These are phyloP conservation scores for Ia io DNA, from an alignment of 2,113 vertebrate genomes.

Conservation along the genomic window DNA sequence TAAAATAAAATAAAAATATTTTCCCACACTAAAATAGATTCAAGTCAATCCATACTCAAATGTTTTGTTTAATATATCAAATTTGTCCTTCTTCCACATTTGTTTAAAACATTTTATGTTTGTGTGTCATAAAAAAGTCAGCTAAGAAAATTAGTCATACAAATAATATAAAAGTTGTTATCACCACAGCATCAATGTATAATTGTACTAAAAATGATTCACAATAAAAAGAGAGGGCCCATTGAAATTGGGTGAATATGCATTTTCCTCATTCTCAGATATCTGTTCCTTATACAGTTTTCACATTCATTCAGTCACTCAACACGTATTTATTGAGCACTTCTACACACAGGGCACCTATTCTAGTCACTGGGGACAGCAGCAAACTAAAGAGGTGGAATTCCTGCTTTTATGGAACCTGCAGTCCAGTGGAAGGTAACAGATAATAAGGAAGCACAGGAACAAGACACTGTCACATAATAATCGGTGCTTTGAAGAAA, in stretches of 20 bases:
- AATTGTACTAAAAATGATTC: slow-evolving; percentile 46
- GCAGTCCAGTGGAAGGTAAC: neutral
- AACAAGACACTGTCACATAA: neutral
- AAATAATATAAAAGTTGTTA: slow-evolving; percentile 51
- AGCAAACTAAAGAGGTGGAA: neutral
- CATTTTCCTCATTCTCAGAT: neutral
- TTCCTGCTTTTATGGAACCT: neutral
- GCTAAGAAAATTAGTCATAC: slow-evolving; percentile 68
- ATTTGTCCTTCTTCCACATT: neutral
- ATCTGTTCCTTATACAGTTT: neutral
- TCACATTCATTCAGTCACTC: neutral
- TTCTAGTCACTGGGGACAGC: neutral
- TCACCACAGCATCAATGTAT: slow-evolving; percentile 7
- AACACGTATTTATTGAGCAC: neutral
- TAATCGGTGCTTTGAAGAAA: no score
- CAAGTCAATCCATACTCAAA: slow-evolving; percentile 37
- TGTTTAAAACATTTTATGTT: slow-evolving; percentile 40
- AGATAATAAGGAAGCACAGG: neutral
- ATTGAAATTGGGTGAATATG: neutral
- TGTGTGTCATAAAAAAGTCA: slow-evolving; percentile 31
- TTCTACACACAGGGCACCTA: neutral
- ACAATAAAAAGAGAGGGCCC: neutral
- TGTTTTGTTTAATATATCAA: slow-evolving; percentile 7
- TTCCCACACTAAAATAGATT: neutral
- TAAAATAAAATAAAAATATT: neutral